These are phyloP conservation scores for Panopea generosa DNA, from an alignment of 2,888 invertebrate genomes.

Conservation along the genomic window DNA sequence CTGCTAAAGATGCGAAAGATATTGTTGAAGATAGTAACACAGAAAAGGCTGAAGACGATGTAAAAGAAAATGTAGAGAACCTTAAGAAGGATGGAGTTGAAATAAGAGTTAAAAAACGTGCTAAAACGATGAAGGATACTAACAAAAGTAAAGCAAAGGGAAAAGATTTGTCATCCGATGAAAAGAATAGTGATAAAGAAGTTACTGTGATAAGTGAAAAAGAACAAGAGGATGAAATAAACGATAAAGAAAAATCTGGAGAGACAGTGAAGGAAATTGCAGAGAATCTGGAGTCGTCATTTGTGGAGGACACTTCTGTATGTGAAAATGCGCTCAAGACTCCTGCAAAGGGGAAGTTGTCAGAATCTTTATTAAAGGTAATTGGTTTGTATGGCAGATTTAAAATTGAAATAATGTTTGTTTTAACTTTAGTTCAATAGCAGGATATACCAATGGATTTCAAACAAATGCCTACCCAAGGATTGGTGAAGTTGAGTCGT, in stretches of 20 bases:
- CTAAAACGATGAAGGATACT: no score
- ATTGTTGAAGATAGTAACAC: neutral
- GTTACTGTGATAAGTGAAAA: neutral
- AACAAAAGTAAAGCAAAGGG: no score
- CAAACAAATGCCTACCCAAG: no score
- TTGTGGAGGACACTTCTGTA: conserved; percentile 56
- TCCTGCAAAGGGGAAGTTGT: conserved; percentile 46
- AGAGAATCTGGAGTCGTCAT: conserved; percentile 35
- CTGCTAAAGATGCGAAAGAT: conserved; percentile 5
- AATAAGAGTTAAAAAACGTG: neutral
- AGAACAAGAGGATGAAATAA: neutral
- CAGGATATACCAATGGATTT: no score
- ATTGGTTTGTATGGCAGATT: neutral
- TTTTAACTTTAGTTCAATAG: no score
- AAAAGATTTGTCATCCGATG: no score
- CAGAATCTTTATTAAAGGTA: conserved; percentile 43
- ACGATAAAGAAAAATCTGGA: neutral
- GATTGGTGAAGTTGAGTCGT: no score
- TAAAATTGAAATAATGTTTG: no score
- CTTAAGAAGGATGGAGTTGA: neutral
- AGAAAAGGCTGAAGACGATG: neutral
- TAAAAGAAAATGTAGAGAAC: neutral
- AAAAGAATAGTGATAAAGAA: no score
- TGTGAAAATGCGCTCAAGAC: conserved; percentile 62
- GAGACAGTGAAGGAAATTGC: conserved; percentile 9